phyloP scores from a whole-genome alignment of 2,888 invertebrate species.

The Caenorhabditis auriculariae region DNA sequence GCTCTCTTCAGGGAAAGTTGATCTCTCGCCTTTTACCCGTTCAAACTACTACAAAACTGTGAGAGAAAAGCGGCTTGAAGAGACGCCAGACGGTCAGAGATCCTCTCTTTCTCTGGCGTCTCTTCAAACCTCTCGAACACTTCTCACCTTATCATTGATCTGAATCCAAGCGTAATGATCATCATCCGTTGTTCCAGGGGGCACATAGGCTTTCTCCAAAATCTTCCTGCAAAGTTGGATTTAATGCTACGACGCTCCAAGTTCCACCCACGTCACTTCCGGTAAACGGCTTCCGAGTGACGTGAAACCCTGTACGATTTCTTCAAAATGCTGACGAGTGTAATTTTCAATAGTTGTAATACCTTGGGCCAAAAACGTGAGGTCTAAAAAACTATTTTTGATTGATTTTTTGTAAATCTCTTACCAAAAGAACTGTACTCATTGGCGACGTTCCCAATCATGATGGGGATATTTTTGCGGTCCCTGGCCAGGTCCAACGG shows the following conservation, averaged over 20 bases:
- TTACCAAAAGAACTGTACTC: constrained; percentile 1
- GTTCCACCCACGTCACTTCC: no score
- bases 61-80: no score
- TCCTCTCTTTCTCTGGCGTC: no score
- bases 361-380: background rate
- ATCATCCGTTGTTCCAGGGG: constrained; percentile 1
- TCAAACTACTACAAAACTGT: no score
- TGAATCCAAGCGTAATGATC: constrained; percentile 5
- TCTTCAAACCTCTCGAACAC: no score
- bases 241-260: no score
- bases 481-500: constrained; percentile 3
- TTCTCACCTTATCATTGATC: constrained; percentile 1
- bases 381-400: background rate
- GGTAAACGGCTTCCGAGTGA: background rate
- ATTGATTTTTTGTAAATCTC: background rate
- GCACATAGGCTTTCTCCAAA: constrained; percentile 1
- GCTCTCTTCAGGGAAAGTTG: no score
- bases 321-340: background rate
- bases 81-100: no score
- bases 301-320: background rate
- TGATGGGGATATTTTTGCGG: constrained; percentile 5
- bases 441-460: constrained; percentile 2
- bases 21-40: no score
- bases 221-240: background rate
- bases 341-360: background rate